A percentile compares a stretch with the other conserved stretches of the same genome.
phyloP scores from a whole-genome alignment of 2,888 invertebrate species.

The Bombylius major region DNA sequence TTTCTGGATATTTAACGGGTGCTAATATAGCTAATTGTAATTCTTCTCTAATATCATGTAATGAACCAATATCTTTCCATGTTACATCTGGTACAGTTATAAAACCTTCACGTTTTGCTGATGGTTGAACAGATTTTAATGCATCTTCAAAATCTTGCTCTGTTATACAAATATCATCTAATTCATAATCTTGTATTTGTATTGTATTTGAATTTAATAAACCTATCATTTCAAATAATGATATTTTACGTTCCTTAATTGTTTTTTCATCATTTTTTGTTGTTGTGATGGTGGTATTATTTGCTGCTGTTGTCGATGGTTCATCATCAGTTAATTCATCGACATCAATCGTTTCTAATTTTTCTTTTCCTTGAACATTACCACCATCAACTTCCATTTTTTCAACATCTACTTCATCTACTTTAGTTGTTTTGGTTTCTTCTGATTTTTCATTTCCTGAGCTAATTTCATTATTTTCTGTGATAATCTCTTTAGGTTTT shows the following conservation, averaged over 20 bases:
- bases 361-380: not conserved
- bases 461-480: not conserved
- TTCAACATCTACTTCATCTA: not conserved
- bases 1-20: slow-evolving; percentile 77
- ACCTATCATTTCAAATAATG: slow-evolving; percentile 45
- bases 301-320: slow-evolving; percentile 15
- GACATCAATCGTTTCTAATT: slow-evolving; percentile 32
- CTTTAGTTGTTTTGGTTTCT: not conserved
- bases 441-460: not conserved
- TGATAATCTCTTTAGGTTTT: not conserved
- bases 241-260: slow-evolving; percentile 21
- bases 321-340: slow-evolving; percentile 32
- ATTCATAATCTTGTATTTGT: slow-evolving; percentile 48
- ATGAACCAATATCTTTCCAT: slow-evolving; percentile 93
- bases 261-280: slow-evolving; percentile 18
- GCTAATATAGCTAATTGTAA: slow-evolving; percentile 83
- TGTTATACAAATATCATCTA: slow-evolving; percentile 53
- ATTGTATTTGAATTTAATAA: slow-evolving; percentile 53
- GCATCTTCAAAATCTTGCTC: slow-evolving; percentile 68
- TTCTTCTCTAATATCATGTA: slow-evolving; percentile 76
- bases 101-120: slow-evolving; percentile 93
- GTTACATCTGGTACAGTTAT: slow-evolving; percentile 94
- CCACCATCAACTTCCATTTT: not conserved
- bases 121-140: slow-evolving; percentile 74
- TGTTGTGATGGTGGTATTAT: slow-evolving; percentile 10